Percentiles rank a stretch among this genome's conserved stretches.
phyloP scores from a whole-genome alignment of 1,140 invertebrate genomes.

The Atta colombica region DNA sequence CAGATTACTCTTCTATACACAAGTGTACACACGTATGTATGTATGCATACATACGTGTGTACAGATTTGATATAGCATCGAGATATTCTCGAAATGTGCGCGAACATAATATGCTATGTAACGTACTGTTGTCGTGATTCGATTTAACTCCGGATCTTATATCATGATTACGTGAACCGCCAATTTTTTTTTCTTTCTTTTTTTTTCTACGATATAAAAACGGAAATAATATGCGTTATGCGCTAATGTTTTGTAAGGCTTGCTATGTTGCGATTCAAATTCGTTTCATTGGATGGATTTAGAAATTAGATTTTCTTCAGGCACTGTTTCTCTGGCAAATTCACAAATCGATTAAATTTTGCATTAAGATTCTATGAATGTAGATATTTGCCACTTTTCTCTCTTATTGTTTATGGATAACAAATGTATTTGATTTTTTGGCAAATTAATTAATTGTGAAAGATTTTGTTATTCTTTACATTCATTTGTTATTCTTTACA shows the following conservation, averaged over 20 bases:
- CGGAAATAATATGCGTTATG: neutral
- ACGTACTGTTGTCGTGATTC: constrained; percentile 1
- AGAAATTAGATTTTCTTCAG: neutral
- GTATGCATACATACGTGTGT: too few relatives aligned
- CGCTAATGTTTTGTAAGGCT: neutral
- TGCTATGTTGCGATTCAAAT: neutral
- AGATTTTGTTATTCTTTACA: neutral
- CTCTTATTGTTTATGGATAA: neutral
- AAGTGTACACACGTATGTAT: too few relatives aligned
- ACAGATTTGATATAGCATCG: neutral
- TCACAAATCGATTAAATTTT: neutral
- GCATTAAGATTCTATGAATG: neutral
- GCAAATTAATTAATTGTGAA: neutral
- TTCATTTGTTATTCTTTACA: neutral
- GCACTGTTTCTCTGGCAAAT: neutral
- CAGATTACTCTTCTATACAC: neutral
- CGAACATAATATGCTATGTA: constrained; percentile 5
- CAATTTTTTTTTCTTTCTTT: neutral
- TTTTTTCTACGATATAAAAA: neutral
- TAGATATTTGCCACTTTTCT: neutral
- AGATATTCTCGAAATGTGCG: constrained; percentile 10
- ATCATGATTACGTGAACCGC: neutral
- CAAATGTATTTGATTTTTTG: neutral
- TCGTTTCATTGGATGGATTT: neutral
- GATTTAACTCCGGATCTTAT: neutral